Evolutionary conservation across 2,888 invertebrate species (phyloP), one percentile per base, ranked within the genome.

Genomic region (Parnassius glacialis): DNA sequence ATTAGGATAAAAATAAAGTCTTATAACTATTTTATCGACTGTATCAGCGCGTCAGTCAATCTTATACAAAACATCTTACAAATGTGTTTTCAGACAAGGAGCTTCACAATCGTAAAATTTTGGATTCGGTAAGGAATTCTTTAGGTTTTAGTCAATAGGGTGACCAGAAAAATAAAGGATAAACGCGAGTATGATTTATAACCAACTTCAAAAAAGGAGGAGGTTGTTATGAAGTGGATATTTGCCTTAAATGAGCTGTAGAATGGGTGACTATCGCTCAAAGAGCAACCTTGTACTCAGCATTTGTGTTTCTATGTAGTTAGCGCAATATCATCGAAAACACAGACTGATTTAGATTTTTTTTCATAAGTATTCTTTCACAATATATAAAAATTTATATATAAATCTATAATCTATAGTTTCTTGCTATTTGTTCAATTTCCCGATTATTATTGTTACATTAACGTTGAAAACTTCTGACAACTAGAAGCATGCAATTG

Each of bases 31-130:
- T 43, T 54, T 61, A 11, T 53, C 13, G 16, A 34, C 53, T 53
- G 13, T 42, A 47, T 25, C 43, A 55, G 65, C 52, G 52, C 44
- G 25, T 56, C 54, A 58, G 61, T 67, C 62, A 64, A 67, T 67
- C 62, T 64, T 59, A 48, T 11, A 41, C 25, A 34, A 51, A 63
- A 68, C 62, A 75, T 77, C 70, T 73, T 64, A 72, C 66, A 58
- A 66, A 75, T 71, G 70, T 67, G 58, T 65, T 70, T 69, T 68
- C 65, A 69, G 73, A 71, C 72, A 70, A 69, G 67, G 61, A 67
- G 69, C 68, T 66, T 67, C 72, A 69, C 69, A 62, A 70, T 73
- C 71, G 69, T 77, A 76, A 76, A 75, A 64, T 70, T 64, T 52
- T 65, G 69, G 69, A 70, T 73, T 69, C 64, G 59, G 59, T 54